These are phyloP conservation scores for Motacilla tschutschensis DNA, from an alignment of 2,113 vertebrate genomes.

Conservation along the genomic window DNA sequence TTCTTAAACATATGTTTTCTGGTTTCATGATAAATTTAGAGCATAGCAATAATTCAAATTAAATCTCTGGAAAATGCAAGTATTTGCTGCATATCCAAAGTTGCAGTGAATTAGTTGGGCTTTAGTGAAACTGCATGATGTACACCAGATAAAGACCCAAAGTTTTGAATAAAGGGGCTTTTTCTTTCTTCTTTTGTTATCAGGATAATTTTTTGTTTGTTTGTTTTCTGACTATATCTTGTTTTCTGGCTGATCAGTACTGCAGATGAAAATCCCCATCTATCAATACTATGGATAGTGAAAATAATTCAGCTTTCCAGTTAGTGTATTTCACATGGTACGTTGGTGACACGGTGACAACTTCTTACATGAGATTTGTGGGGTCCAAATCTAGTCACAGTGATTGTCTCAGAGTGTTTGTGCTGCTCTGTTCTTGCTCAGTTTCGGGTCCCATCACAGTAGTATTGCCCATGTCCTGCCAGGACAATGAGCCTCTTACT, in stretches of 20 bases:
- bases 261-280: neutral
- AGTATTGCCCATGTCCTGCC: neutral
- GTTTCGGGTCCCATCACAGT: fast-evolving
- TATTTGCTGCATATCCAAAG: neutral
- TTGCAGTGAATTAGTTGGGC: neutral
- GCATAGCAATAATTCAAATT: neutral
- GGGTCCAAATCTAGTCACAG: neutral
- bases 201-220: neutral
- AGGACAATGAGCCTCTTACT: neutral
- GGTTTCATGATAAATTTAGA: neutral
- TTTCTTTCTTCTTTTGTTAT: neutral
- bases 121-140: neutral
- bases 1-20: neutral
- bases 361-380: neutral
- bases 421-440: neutral
- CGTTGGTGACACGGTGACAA: neutral
- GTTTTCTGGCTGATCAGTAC: neutral
- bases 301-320: neutral
- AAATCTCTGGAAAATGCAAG: neutral
- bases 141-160: neutral
- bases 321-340: neutral
- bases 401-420: neutral
- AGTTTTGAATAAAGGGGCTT: neutral
- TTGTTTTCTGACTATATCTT: neutral
- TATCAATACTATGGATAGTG: neutral